Conservation (phyloP, 2,113 vertebrate genomes). For the Oreochromis tanganicae region DNA sequence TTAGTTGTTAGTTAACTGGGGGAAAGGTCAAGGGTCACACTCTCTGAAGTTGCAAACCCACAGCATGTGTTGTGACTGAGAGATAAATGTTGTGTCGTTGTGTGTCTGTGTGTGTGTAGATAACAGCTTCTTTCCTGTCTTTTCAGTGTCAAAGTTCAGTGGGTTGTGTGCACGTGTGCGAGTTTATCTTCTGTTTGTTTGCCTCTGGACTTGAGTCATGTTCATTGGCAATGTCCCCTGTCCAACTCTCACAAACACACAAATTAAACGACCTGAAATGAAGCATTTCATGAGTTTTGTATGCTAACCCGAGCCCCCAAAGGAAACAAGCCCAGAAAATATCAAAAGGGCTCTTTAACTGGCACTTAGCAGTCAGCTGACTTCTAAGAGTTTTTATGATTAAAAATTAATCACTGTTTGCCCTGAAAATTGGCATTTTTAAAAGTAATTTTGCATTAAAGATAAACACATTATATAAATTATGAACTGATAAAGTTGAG, state of each 20-base stretch:
- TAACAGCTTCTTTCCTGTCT: neutral
- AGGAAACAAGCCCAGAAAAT: neutral
- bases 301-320: neutral
- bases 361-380: neutral
- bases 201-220: neutral
- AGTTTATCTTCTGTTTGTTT: neutral
- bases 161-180: neutral
- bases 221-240: neutral
- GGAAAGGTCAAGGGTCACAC: slow-evolving; percentile 12
- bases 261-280: neutral
- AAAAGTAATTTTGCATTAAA: neutral
- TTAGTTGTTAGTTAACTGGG: neutral
- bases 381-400: neutral
- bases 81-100: neutral
- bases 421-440: neutral
- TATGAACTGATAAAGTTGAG: neutral
- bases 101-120: neutral
- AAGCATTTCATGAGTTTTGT: neutral
- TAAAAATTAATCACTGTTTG: neutral
- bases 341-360: neutral
- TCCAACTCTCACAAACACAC: neutral
- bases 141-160: slow-evolving; percentile 15
- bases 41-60: neutral
- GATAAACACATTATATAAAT: neutral
- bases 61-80: neutral